Conservation (phyloP, 1,140 invertebrate genomes). For the Steinernema feltiae region DNA sequence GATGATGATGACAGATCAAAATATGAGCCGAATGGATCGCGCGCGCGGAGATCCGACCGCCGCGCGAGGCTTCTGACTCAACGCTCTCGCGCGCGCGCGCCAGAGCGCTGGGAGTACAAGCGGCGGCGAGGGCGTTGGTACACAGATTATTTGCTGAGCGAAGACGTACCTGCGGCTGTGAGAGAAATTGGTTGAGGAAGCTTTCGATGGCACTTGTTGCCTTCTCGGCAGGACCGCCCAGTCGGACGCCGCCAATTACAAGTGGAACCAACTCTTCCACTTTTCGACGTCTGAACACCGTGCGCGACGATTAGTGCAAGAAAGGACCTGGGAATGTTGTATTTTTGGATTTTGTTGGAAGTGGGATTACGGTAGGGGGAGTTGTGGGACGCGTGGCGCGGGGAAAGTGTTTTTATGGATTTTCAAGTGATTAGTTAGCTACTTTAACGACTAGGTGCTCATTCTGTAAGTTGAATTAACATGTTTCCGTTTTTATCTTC, state of each 20-base stretch:
- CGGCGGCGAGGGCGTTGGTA: conserved; percentile 60
- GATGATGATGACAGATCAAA: too few species aligned
- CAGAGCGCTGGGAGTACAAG: not conserved
- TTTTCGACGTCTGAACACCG: conserved; percentile 43
- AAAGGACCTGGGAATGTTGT: not conserved
- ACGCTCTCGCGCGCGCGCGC: not conserved
- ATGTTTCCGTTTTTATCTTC: too few species aligned
- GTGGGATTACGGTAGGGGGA: too few species aligned
- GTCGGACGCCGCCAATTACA: conserved; percentile 49
- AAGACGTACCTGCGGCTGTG: conserved; percentile 52
- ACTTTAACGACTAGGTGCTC: too few species aligned
- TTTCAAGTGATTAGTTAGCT: too few species aligned
- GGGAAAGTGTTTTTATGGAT: too few species aligned
- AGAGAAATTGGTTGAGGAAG: conserved; percentile 55
- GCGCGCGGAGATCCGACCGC: conserved; percentile 69
- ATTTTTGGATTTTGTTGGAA: not conserved
- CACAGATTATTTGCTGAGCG: conserved; percentile 20
- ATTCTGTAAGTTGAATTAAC: too few species aligned
- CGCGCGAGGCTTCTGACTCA: not conserved
- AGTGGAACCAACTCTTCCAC: conserved; percentile 68
- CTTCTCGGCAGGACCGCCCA: conserved; percentile 37
- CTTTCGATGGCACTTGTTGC: conserved; percentile 46
- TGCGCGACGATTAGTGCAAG: not conserved
- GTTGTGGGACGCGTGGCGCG: too few species aligned
- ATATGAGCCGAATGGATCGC: too few species aligned